phyloP scores from a whole-genome alignment of 2,113 vertebrate genomes.

The Beaufortia kweichowensis region DNA sequence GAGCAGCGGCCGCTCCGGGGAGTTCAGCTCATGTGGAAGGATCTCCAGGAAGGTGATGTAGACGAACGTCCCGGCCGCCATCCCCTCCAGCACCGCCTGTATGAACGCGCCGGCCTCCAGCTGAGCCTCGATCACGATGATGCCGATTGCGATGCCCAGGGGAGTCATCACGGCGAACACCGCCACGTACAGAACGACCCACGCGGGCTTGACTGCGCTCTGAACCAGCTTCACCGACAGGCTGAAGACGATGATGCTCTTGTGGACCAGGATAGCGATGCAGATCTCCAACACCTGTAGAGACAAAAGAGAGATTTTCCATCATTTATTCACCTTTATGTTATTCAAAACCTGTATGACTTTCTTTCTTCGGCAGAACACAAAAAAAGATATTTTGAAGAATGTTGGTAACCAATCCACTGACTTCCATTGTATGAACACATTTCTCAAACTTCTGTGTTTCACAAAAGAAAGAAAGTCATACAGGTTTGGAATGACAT shows the following conservation, averaged over 20 bases:
- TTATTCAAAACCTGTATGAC: too few species aligned
- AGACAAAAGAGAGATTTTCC: too few species aligned
- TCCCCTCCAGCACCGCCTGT: slow-evolving; percentile 81
- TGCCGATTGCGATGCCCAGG: slow-evolving; percentile 78
- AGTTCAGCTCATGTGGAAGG: slow-evolving; percentile 83
- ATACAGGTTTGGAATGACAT: too few species aligned
- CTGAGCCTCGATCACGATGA: slow-evolving; percentile 74
- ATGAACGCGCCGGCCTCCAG: slow-evolving; percentile 67
- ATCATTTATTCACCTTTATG: too few species aligned
- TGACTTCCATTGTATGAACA: too few species aligned
- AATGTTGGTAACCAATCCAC: too few species aligned
- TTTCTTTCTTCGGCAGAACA: too few species aligned
- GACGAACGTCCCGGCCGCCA: slow-evolving; percentile 84
- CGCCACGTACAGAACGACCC: slow-evolving; percentile 77
- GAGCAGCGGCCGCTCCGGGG: slow-evolving; percentile 75
- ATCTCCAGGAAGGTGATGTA: slow-evolving; percentile 93
- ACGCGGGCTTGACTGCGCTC: slow-evolving; percentile 65
- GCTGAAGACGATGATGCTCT: slow-evolving; percentile 86
- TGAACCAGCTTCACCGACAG: slow-evolving; percentile 82
- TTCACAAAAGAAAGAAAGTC: too few species aligned
- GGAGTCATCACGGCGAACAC: slow-evolving; percentile 85
- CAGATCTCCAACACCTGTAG: slow-evolving; percentile 81
- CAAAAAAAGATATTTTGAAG: too few species aligned
- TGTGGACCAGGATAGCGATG: slow-evolving; percentile 85
- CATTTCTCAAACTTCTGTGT: too few species aligned